Evolutionary conservation across 23 tunicate species (phyloP).

Genomic region (Styela clava): DNA sequence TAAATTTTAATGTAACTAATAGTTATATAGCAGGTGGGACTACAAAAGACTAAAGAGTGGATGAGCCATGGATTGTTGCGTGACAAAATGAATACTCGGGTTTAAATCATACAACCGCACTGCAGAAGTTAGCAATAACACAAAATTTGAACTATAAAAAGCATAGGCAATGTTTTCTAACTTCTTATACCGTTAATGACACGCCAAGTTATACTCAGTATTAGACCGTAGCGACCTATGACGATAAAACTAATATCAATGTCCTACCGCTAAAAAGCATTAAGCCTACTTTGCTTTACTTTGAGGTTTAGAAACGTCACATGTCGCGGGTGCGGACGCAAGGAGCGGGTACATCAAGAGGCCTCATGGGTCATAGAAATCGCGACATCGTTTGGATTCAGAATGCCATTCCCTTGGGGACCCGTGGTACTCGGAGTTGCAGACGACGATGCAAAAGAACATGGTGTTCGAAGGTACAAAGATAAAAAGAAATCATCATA

Average conservation of each 20-base stretch:
- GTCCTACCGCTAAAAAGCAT: neutral
- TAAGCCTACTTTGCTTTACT: neutral
- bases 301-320: neutral
- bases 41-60: too few relatives aligned
- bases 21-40: too few relatives aligned
- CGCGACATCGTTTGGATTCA: neutral
- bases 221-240: neutral
- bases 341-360: neutral
- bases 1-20: too few relatives aligned
- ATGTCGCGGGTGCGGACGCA: neutral
- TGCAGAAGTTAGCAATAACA: too few relatives aligned
- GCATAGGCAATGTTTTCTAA: too few relatives aligned
- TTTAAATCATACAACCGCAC: too few relatives aligned
- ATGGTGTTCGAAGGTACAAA: neutral
- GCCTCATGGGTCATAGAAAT: neutral
- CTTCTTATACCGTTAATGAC: neutral
- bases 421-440: neutral
- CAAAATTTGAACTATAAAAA: too few relatives aligned
- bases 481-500: neutral
- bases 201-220: neutral
- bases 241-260: neutral
- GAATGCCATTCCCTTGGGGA: neutral
- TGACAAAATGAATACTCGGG: too few relatives aligned
- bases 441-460: neutral
- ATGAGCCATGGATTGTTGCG: too few relatives aligned